A percentile compares a stretch with the other conserved stretches of the same genome.
Conservation (phyloP, 2,797 vertebrate species). For the Sebastes aleutianus region DNA sequence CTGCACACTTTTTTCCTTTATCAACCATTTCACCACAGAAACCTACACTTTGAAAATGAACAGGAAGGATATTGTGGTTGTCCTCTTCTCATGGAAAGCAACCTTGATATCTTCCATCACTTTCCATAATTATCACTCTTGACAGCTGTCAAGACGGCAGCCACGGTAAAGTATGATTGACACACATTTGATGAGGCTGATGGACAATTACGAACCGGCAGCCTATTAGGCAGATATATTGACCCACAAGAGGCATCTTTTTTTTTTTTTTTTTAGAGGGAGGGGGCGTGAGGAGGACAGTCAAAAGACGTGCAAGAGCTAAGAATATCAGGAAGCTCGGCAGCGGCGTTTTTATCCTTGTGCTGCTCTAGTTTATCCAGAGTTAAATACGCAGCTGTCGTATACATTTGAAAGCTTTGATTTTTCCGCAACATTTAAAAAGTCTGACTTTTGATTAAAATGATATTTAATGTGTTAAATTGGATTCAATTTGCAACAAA, state of each 20-base stretch:
- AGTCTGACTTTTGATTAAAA: neutral
- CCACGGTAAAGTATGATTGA: constrained; percentile 54
- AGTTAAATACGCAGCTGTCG: neutral
- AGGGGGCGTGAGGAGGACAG: constrained; percentile 10
- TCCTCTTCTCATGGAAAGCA: constrained; percentile 81
- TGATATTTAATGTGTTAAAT: neutral
- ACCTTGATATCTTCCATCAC: constrained; percentile 79
- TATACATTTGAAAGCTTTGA: neutral
- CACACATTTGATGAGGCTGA: constrained; percentile 56
- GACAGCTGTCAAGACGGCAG: constrained; percentile 61
- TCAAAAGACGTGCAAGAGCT: constrained; percentile 48
- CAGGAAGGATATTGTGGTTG: constrained; percentile 86
- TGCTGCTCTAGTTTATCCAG: neutral
- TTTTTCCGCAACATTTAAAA: neutral
- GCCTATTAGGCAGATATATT: constrained; percentile 49
- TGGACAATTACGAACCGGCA: constrained; percentile 51
- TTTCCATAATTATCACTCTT: constrained; percentile 78
- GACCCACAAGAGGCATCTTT: constrained; percentile 30
- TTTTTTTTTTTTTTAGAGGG: neutral
- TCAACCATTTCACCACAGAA: constrained; percentile 16
- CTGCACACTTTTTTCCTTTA: neutral
- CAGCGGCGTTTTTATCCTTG: neutral
- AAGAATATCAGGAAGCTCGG: constrained; percentile 46
- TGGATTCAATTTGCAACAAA: neutral
- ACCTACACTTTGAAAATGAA: constrained; percentile 60